Base-by-base conservation (phyloP, 2,113 vertebrate genomes). In the Muscicapa adusta region DNA sequence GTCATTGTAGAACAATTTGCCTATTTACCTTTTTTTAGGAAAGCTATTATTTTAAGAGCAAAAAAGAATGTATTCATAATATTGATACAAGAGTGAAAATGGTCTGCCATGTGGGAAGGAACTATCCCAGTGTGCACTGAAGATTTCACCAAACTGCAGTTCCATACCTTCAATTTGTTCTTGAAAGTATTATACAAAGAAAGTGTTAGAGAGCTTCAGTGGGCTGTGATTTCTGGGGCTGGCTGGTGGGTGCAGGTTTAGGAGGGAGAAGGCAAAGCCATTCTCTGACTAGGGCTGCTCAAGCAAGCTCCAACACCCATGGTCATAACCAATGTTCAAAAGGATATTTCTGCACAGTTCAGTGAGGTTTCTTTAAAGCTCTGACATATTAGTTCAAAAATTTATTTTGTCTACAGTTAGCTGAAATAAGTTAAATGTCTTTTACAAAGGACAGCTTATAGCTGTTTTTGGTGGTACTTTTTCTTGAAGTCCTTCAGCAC, bases 1-100 rank as follows among this genome's bases (percentile, higher is more conserved):
- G 47, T 68, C 68, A 42, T 66, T 93, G 87, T 47, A 91, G 50
- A 45, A 50, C 45, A 86, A 66, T 91, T 93, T 96, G n/a, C 40
- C 91, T 42, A 66, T 40, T 88, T 73, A 68, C 28, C 3, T 14
- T 70, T 45, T 77, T 61, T 29, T 23, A 61, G 12, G 28, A 47
- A 93, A 83, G 22, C 3, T 28, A 40, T 16, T 36, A 70, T 81
- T 61, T 42, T 22, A 60, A 72, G 34, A 75, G 65, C 6, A 45
- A 80, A 73, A 80, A 31, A 15, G 5, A 74, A 38, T 28, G 11
- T 6, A 28, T 71, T 84, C 15, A 8, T 48, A 31, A 38, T 36
- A 75, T 5, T 12, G n/a, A 38, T 47, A 31, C 19, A 47, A 15
- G 8, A 34, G 12, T 65, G 31, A 65, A 85, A 89, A 36, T 1